These are phyloP conservation scores for Ferdinandea cuprea DNA, from an alignment of 2,888 invertebrate genomes.

Conservation along the genomic window DNA sequence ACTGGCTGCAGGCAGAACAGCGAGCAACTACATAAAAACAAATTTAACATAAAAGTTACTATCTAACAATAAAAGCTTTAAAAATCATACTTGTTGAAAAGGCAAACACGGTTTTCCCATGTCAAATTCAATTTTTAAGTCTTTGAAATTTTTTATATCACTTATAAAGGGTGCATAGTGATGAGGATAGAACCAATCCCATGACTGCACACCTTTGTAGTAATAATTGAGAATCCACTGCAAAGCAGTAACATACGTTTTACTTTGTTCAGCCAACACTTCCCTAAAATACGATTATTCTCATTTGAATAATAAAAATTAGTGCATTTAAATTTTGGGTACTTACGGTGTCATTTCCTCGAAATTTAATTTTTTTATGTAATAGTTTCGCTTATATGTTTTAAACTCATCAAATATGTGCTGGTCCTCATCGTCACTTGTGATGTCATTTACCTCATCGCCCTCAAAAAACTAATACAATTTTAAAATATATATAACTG, in stretches of 20 bases:
- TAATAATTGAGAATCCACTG: slow-evolving; percentile 99
- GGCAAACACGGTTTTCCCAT: slow-evolving; percentile 94
- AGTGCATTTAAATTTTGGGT: too few relatives aligned
- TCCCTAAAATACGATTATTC: slow-evolving; percentile 84
- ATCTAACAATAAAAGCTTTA: too few relatives aligned
- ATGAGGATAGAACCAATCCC: slow-evolving; percentile 99
- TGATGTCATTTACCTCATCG: slow-evolving; percentile 82
- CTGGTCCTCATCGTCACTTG: slow-evolving; percentile 84
- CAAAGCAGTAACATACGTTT: slow-evolving; percentile 95
- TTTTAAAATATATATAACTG: too few relatives aligned
- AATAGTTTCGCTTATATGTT: slow-evolving; percentile 95
- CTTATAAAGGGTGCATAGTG: slow-evolving; percentile 99
- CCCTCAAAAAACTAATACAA: slow-evolving; percentile 77
- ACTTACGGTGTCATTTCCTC: slow-evolving; percentile 90
- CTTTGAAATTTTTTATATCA: slow-evolving; percentile 92
- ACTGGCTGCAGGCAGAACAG: slow-evolving; percentile 94
- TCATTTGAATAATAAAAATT: not conserved
- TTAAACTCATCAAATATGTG: slow-evolving; percentile 89
- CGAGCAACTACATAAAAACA: slow-evolving; percentile 86
- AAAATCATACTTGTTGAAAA: slow-evolving; percentile 89
- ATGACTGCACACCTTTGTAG: slow-evolving; percentile 97
- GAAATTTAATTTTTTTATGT: slow-evolving; percentile 94
- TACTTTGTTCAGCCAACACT: slow-evolving; percentile 91
- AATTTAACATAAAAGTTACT: slow-evolving; percentile 1
- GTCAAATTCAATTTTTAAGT: slow-evolving; percentile 91